Evolutionary conservation across 2,888 invertebrate genomes (phyloP), one percentile per base, ranked within the genome.

Genomic region (Sphaerophoria rueppellii): DNA sequence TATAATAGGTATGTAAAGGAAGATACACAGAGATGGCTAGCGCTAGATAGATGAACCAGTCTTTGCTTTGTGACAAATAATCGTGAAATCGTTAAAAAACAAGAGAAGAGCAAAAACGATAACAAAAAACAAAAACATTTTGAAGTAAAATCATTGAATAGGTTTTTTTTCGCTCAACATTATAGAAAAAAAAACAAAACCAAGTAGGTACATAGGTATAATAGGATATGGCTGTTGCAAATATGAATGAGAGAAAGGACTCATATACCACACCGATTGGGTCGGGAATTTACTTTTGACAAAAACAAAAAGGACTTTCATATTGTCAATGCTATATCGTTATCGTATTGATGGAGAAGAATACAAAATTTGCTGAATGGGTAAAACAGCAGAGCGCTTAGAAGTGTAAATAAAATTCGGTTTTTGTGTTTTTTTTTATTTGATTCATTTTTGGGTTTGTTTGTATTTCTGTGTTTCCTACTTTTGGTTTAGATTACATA

Each of bases 11-110:
- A 52, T 52, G 11, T 7, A 9, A 4, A 52, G 9, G 4, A 9
- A 12, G 11, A 46, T 76, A 70, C 60, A 72, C 69, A 80, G 32
- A 48, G 32, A 48, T 71, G 60, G 9, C 16, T 34, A 43, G 69
- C 55, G 9, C 16, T 34, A 43, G 69, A 61, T 65, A 70, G 81
- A 73, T 85, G 69, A 75, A 80, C 67, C 71, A 71, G 70, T 81
- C 70, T 83, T 81, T 52, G 61, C 71, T 76, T 83, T 80, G 71
- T 80, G 70, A 83, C 80, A 80, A 83, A 75, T 83, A 83, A 83
- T 75, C 80, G 83, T 83, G 80, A 80, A 83, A 80, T 83, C 83
- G 80, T 80, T 72, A 75, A 48, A 70, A 74, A 70, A 70, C 70
- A 70, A 48, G 69, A 82, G n/a, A 70, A 60, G 61, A 52, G 57